Conservation (phyloP, 2,888 invertebrate genomes). For the Cylindroiulus punctatus region DNA sequence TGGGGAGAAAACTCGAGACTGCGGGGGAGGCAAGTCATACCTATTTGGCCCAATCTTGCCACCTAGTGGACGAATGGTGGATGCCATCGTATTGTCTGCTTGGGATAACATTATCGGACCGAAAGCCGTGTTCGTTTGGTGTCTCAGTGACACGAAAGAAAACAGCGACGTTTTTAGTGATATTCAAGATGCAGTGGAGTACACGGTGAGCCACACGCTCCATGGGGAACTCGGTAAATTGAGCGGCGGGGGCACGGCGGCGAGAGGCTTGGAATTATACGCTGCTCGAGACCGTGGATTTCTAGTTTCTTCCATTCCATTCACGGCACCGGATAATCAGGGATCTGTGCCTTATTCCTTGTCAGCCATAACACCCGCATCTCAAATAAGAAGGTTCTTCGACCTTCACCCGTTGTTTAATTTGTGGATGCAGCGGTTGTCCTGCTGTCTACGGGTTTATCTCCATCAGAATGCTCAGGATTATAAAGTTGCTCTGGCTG, state of each 20-base stretch:
- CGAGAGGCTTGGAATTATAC: slow-evolving; percentile 53
- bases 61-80: slow-evolving; percentile 36
- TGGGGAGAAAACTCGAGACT: slow-evolving; percentile 31
- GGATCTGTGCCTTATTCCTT: slow-evolving; percentile 56
- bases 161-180: neutral
- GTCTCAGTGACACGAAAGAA: neutral
- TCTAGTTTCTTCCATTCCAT: slow-evolving; percentile 54
- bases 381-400: slow-evolving; percentile 47
- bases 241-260: neutral
- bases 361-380: slow-evolving; percentile 36
- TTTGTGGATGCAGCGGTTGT: slow-evolving; percentile 52
- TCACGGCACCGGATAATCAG: slow-evolving; percentile 30
- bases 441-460: slow-evolving; percentile 48
- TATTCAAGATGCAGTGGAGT: slow-evolving; percentile 54
- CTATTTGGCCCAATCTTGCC: slow-evolving; percentile 54
- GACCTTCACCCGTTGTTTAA: slow-evolving; percentile 52
- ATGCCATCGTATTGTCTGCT: slow-evolving; percentile 52
- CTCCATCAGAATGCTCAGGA: slow-evolving; percentile 52
- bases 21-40: slow-evolving; percentile 55
- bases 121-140: slow-evolving; percentile 56
- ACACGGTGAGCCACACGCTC: slow-evolving; percentile 56
- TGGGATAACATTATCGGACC: slow-evolving; percentile 58
- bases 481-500: slow-evolving; percentile 43
- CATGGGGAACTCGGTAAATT: slow-evolving; percentile 55
- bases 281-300: slow-evolving; percentile 55